These are phyloP conservation scores for Drosophila lowei DNA, from an alignment of 1,140 invertebrate genomes.

Conservation along the genomic window DNA sequence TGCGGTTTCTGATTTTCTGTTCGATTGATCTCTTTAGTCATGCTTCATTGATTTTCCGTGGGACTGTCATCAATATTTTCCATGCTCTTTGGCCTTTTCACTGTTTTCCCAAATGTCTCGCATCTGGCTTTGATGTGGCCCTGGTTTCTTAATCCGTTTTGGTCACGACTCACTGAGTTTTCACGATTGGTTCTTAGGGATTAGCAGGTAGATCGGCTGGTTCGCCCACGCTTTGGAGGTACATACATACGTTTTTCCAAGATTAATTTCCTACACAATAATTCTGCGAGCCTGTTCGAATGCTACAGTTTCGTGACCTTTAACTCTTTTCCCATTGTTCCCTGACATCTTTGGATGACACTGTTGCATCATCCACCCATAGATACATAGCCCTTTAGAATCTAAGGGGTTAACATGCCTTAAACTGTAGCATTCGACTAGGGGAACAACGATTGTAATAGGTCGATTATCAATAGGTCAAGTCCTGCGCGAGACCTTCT, in stretches of 20 bases:
- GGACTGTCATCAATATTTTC: neutral
- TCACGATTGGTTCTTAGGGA: neutral
- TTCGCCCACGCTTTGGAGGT: neutral
- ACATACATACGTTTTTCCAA: neutral
- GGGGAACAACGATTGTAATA: slow-evolving; percentile 1
- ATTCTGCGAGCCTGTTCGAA: slow-evolving; percentile 29
- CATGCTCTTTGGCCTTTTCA: slow-evolving; percentile 8
- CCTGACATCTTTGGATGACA: neutral
- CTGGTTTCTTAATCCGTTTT: slow-evolving; percentile 28
- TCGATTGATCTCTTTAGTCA: slow-evolving; percentile 45
- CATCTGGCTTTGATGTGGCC: slow-evolving; percentile 26
- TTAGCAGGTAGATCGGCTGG: neutral
- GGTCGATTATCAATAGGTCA: neutral
- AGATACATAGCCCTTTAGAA: neutral
- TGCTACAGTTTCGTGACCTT: slow-evolving; percentile 41
- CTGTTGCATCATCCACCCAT: neutral
- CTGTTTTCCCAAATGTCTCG: neutral
- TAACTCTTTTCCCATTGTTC: slow-evolving; percentile 18
- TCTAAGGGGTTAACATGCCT: slow-evolving; percentile 3
- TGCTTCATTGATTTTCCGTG: slow-evolving; percentile 42
- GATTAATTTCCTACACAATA: neutral
- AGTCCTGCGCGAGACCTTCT: neutral
- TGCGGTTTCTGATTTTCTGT: slow-evolving; percentile 8
- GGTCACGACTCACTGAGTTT: slow-evolving; percentile 44
- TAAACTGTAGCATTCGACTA: slow-evolving; percentile 40